Percentiles rank a stretch among this genome's conserved stretches.
Evolutionary conservation across 2,113 vertebrate genomes (phyloP).

Genomic region (Sorex fumeus): DNA sequence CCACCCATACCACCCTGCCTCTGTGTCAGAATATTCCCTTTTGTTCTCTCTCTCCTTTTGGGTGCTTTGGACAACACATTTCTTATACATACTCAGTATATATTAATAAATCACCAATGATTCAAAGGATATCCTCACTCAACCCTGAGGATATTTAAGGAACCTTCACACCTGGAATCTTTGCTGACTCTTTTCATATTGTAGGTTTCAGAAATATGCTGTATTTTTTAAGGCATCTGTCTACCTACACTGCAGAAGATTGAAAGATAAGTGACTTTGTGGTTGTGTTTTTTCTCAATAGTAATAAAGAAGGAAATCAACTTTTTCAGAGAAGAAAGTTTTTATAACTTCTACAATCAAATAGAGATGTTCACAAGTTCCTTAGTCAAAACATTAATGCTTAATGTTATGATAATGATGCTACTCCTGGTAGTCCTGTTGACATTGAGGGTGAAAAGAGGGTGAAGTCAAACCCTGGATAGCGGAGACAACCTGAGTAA

Average conservation of each 20-base stretch:
- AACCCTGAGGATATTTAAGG: conserved; percentile 53
- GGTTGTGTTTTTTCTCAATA: conserved; percentile 29
- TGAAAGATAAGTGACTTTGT: conserved; percentile 67
- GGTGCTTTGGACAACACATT: too few relatives aligned
- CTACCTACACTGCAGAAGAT: conserved; percentile 68
- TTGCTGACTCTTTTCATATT: conserved; percentile 71
- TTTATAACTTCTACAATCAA: not conserved
- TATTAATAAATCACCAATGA: conserved; percentile 54
- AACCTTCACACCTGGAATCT: conserved; percentile 69
- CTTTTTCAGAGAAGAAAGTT: not conserved
- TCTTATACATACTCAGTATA: conserved; percentile 22
- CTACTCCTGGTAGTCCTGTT: not conserved
- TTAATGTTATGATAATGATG: not conserved
- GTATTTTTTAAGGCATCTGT: conserved; percentile 66
- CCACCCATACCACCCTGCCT: too few relatives aligned
- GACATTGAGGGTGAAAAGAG: not conserved
- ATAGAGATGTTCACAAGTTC: not conserved
- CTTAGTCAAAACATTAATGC: not conserved
- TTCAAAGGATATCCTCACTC: conserved; percentile 51
- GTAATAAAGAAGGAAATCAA: not conserved
- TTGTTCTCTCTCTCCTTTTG: too few relatives aligned
- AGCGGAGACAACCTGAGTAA: not conserved
- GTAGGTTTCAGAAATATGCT: conserved; percentile 74
- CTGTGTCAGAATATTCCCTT: too few relatives aligned
- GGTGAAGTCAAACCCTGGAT: not conserved